Evolutionary conservation across 2,113 vertebrate species (phyloP).

Genomic region (Oophaga pumilio): DNA sequence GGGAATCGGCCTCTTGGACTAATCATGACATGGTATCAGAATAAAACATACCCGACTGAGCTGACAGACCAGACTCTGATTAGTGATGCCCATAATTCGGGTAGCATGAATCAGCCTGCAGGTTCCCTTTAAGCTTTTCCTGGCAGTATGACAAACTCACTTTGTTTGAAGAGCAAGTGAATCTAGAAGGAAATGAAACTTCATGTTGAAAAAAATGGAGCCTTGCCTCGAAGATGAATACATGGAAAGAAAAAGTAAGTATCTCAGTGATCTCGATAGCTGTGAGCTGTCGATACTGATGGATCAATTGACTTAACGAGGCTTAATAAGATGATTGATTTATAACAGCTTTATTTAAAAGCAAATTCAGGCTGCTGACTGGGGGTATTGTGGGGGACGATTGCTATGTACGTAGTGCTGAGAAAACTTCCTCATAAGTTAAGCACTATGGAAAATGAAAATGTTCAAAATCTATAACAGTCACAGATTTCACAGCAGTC

Average conservation of each 20-base stretch:
- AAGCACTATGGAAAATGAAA: background rate
- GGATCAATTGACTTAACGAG: background rate
- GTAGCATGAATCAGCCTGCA: too few relatives aligned
- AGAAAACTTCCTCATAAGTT: background rate
- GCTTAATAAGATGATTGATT: background rate
- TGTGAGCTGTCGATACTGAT: background rate
- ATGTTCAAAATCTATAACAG: background rate
- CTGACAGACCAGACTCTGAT: too few relatives aligned
- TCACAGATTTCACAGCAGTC: background rate
- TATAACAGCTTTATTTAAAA: background rate
- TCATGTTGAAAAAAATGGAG: background rate
- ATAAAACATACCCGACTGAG: too few relatives aligned
- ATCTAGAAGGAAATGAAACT: constrained; percentile 28
- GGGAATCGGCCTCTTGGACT: too few relatives aligned
- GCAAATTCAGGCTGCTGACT: background rate
- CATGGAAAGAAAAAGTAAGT: constrained; percentile 32
- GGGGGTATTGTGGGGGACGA: background rate
- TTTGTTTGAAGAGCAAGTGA: background rate
- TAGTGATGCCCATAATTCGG: too few relatives aligned
- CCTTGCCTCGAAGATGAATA: background rate
- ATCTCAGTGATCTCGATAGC: background rate
- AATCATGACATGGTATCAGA: too few relatives aligned
- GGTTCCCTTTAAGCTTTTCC: background rate
- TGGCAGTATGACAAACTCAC: background rate
- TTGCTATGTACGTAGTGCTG: background rate